Conservation (phyloP, 2,888 invertebrate genomes). For the Chrysomela aeneicollis region DNA sequence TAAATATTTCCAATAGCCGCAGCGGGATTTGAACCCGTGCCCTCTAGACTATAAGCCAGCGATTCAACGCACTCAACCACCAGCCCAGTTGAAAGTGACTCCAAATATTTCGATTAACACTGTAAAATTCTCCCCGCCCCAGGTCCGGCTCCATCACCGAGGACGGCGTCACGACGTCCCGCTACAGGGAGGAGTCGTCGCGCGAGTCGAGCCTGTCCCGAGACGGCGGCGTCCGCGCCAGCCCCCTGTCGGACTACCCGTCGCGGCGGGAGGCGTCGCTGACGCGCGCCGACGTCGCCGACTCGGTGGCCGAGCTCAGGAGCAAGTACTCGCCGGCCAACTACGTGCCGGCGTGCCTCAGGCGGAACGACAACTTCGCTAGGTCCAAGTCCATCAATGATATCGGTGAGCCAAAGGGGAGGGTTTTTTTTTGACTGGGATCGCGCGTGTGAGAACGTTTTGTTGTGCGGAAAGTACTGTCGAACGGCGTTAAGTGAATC, state of each 20-base stretch:
- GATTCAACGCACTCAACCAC: no score
- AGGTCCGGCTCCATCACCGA: slow-evolving; percentile 60
- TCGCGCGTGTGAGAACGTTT: no score
- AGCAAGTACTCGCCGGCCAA: slow-evolving; percentile 80
- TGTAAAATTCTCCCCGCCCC: slow-evolving; percentile 34
- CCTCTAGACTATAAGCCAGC: no score
- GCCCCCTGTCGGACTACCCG: slow-evolving; percentile 58
- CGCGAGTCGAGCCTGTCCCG: slow-evolving; percentile 55
- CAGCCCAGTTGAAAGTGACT: no score
- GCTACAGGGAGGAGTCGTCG: slow-evolving; percentile 61
- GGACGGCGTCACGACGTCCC: slow-evolving; percentile 59
- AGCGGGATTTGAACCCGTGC: no score
- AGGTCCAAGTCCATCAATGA: slow-evolving; percentile 69
- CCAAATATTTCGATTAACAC: no score
- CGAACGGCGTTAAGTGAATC: no score
- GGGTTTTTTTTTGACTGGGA: no score
- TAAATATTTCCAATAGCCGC: no score
- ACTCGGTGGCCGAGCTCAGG: slow-evolving; percentile 70
- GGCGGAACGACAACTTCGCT: slow-evolving; percentile 56
- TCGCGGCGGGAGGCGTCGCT: slow-evolving; percentile 65
- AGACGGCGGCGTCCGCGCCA: slow-evolving; percentile 56
- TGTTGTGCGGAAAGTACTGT: no score
- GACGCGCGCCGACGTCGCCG: slow-evolving; percentile 53
- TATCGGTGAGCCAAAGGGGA: no score
- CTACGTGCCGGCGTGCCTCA: slow-evolving; percentile 68